These are phyloP conservation scores for Trematocara marginatum DNA, from an alignment of 2,113 vertebrate genomes.

Conservation along the genomic window DNA sequence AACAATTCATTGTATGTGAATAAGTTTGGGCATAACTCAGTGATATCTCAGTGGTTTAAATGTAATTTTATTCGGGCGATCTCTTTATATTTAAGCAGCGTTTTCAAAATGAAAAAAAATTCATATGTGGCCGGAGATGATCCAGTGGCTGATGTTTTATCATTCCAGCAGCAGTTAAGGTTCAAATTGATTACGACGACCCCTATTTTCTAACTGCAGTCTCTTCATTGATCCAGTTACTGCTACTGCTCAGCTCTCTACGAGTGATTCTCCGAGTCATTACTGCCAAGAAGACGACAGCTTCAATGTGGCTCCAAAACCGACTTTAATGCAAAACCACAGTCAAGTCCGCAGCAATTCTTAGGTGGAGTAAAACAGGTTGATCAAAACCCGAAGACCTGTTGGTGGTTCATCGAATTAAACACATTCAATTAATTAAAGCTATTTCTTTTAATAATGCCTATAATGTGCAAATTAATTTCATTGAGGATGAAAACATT, in stretches of 20 bases:
- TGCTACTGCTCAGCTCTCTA: conserved; percentile 17
- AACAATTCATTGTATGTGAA: neutral
- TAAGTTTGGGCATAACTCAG: neutral
- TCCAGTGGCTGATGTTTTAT: neutral
- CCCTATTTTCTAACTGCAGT: conserved; percentile 42
- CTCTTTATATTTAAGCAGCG: neutral
- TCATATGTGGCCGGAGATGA: neutral
- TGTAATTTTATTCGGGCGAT: fast-evolving
- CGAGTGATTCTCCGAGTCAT: conserved; percentile 27
- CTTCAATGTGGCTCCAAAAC: neutral
- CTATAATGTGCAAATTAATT: neutral
- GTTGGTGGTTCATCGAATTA: neutral
- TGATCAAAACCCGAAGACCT: neutral
- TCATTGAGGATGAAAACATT: neutral
- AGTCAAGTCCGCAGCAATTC: neutral
- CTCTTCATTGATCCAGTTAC: conserved; percentile 54
- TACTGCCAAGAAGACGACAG: conserved; percentile 2
- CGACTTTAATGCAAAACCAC: neutral
- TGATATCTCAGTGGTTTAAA: neutral
- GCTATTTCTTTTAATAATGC: neutral
- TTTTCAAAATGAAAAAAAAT: neutral
- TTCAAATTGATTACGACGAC: conserved; percentile 48
- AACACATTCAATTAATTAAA: neutral
- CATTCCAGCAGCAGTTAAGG: conserved; percentile 23
- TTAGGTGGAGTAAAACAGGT: neutral